These are phyloP conservation scores for Setophaga coronata DNA, from an alignment of 2,113 vertebrate species.

Conservation along the genomic window DNA sequence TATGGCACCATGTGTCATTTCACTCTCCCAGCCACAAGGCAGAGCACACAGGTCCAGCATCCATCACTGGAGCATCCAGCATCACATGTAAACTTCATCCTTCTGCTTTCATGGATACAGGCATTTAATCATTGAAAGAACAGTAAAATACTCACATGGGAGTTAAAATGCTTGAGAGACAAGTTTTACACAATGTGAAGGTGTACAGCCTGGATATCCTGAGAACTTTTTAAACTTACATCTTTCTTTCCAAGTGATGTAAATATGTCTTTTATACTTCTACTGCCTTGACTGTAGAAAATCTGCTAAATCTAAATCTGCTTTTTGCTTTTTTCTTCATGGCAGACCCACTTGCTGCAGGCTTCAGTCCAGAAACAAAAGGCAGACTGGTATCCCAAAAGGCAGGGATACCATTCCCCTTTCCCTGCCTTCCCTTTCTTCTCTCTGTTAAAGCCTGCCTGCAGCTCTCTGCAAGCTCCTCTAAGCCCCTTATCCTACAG, in stretches of 20 bases:
- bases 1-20: accelerated
- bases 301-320: not conserved
- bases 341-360: not conserved
- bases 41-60: not conserved
- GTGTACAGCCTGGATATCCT: not conserved
- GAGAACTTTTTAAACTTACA: not conserved
- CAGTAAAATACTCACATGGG: not conserved
- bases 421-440: not conserved
- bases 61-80: not conserved
- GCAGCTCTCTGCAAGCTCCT: not conserved
- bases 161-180: not conserved
- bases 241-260: not conserved
- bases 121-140: not conserved
- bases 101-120: not conserved
- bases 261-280: not conserved
- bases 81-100: not conserved
- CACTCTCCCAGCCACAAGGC: not conserved
- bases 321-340: not conserved
- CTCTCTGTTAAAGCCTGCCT: not conserved
- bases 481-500: not conserved
- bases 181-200: not conserved
- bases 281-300: no score
- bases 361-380: not conserved
- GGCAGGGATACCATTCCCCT: not conserved
- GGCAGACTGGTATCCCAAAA: not conserved